phyloP scores from a whole-genome alignment of 2,888 invertebrate species.

The Mesoligia furuncula region DNA sequence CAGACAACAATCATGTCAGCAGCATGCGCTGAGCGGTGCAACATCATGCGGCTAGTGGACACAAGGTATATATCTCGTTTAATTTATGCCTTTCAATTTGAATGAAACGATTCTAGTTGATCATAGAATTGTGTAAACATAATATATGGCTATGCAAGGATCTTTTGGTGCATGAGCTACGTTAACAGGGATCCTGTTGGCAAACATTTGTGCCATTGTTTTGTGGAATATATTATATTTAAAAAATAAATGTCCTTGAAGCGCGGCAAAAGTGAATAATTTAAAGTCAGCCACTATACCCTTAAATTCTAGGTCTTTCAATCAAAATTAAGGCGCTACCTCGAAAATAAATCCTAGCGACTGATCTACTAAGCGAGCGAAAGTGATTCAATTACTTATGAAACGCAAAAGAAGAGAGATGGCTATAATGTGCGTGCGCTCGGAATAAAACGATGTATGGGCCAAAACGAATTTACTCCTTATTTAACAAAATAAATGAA shows the following conservation, averaged over 20 bases:
- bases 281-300: background rate
- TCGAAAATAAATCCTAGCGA: no score
- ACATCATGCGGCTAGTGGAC: constrained; percentile 97
- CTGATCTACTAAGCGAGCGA: no score
- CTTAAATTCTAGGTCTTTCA: background rate
- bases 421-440: no score
- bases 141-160: background rate
- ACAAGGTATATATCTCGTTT: constrained; percentile 86
- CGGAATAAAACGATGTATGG: no score
- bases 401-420: no score
- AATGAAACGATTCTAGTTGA: background rate
- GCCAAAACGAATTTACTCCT: no score
- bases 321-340: background rate
- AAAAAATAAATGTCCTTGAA: no score
- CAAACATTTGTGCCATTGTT: background rate
- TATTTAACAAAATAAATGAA: no score
- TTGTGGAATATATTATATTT: background rate
- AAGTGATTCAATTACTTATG: no score
- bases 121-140: background rate
- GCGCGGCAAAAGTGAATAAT: background rate
- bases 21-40: constrained; percentile 98
- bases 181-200: background rate
- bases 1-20: constrained; percentile 99
- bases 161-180: background rate
- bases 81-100: background rate